Evolutionary conservation across 2,113 vertebrate species (phyloP), one percentile per base, ranked within the genome.

Genomic region (Calidris pugnax): DNA sequence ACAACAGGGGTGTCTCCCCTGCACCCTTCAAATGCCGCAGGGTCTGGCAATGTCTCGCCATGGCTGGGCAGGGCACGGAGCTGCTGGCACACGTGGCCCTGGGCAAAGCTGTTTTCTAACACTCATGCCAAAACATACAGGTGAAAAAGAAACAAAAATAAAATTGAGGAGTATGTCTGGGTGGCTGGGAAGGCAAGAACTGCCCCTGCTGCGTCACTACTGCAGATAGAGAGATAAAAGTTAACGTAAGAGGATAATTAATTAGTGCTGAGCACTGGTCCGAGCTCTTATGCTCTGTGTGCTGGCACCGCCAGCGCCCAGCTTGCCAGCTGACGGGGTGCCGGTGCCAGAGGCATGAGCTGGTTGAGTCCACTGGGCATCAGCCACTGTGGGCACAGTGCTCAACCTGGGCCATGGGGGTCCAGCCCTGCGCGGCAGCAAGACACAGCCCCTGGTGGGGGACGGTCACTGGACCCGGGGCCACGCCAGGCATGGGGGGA

Each of bases 351-450:
- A 6, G 0, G 67, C 19, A 3, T 22, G 62, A 79, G 73, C 90
- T 62, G 77, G 78, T 73, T 78, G 68, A 72, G 75, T 43, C 18
- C 24, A 3, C 1, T 4, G 76, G 43, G 84, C 63, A 66, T 9
- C 26, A 27, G 53, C 64, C 4, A 3, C 1, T 13, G 28, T 0
- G 7, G 78, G 57, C 50, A 22, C 0, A 1, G 78, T 12, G 50
- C 41, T 69, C 9, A 8, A 1, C 56, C 24, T 0, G 1, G 23
- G 67, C 50, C 6, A 4, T 2, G 0, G 4, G 56, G 16, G 3
- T 27, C 66, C 2, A 1, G 80, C 19, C 26, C 27, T 1, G 6
- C 50, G 4, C 1, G 2, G 66, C n/a, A 84, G 73, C 59, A 14
- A 51, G 59, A 24, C 27, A 26, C 0, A 1, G 57, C 3, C 32